A percentile compares a stretch with the other conserved stretches of the same genome.
Conservation (phyloP, 2,888 invertebrate genomes). For the Autographa gamma region DNA sequence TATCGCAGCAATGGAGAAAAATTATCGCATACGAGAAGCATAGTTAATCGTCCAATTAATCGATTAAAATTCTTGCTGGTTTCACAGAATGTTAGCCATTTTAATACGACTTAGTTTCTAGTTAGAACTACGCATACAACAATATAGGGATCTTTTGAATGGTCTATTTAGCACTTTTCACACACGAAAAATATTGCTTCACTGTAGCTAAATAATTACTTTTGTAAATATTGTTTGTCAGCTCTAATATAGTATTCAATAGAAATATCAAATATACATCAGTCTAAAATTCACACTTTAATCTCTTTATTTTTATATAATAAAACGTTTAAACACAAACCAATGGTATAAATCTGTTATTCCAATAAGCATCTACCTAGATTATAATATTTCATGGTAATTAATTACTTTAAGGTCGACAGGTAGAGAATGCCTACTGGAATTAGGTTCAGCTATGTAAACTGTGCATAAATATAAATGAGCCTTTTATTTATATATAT, state of each 20-base stretch:
- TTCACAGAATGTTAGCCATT: slow-evolving; percentile 23
- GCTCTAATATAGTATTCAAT: no score
- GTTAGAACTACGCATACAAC: neutral
- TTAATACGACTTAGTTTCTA: neutral
- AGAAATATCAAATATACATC: neutral
- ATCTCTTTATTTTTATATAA: neutral
- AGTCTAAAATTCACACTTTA: neutral
- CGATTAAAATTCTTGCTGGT: slow-evolving; percentile 31
- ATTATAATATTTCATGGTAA: neutral
- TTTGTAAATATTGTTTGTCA: no score
- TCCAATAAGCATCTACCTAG: neutral
- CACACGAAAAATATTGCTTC: no score
- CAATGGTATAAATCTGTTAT: neutral
- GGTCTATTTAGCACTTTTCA: no score
- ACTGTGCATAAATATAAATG: neutral
- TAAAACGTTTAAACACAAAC: neutral
- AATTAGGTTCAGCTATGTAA: neutral
- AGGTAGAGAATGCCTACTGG: slow-evolving; percentile 1
- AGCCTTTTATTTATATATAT: no score
- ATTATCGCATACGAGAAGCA: slow-evolving; percentile 36
- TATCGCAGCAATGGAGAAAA: slow-evolving; percentile 36
- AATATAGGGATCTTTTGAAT: neutral
- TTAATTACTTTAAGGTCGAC: neutral
- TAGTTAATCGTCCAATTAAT: slow-evolving; percentile 43
- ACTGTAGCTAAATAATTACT: no score